Evolutionary conservation across 1,140 invertebrate species (phyloP).

Genomic region (Drosophila busckii): DNA sequence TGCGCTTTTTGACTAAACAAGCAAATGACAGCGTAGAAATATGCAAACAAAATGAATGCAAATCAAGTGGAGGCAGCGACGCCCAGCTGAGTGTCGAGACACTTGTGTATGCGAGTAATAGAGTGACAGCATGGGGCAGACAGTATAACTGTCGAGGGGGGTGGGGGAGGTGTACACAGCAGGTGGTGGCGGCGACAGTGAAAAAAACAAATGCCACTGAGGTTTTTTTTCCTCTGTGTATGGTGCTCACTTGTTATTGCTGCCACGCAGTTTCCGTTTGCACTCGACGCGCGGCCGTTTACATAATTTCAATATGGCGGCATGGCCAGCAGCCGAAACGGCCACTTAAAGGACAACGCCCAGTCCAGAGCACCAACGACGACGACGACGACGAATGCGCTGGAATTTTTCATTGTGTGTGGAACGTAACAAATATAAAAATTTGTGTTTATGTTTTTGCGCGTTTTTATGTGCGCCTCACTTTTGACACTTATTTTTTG

Average conservation of each 20-base stretch:
- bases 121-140: too few species aligned
- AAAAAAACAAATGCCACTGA: conserved; percentile 3
- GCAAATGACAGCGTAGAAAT: conserved; percentile 32
- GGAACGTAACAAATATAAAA: conserved; percentile 42
- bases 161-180: not conserved
- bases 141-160: too few species aligned
- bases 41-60: conserved; percentile 41
- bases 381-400: not conserved
- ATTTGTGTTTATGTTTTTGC: conserved; percentile 44
- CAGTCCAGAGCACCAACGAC: not conserved
- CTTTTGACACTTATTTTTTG: conserved; percentile 49
- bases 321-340: conserved; percentile 37
- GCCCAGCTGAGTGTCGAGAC: conserved; percentile 25
- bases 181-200: conserved; percentile 17
- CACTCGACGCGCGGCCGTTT: conserved; percentile 36
- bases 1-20: conserved; percentile 45
- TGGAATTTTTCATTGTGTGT: conserved; percentile 11
- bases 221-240: too few species aligned
- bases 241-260: too few species aligned
- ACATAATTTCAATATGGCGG: conserved; percentile 45
- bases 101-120: not conserved
- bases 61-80: conserved; percentile 29
- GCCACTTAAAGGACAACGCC: conserved; percentile 42
- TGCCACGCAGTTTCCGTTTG: conserved; percentile 30
- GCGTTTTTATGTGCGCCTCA: conserved; percentile 22